Percentiles rank a stretch among this genome's conserved stretches.
phyloP scores from a whole-genome alignment of 2,888 invertebrate genomes.

The Amblyjoppa fuscipennis region DNA sequence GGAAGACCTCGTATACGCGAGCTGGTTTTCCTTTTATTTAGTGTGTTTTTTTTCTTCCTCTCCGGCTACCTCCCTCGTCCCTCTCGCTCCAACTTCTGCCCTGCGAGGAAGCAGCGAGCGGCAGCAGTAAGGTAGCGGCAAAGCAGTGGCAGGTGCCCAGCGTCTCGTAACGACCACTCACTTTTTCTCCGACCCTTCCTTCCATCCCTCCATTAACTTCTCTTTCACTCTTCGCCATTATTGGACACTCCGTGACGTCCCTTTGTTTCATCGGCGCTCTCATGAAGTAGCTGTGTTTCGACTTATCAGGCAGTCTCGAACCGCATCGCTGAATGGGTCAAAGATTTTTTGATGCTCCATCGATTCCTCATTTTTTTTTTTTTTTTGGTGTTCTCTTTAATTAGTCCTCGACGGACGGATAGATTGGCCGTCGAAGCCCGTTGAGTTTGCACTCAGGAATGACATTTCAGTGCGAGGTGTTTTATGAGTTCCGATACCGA shows the following conservation, averaged over 20 bases:
- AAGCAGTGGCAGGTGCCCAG: constrained; percentile 64
- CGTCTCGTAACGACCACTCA: constrained; percentile 77
- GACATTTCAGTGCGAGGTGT: neutral
- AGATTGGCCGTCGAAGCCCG: neutral
- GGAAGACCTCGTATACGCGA: constrained; percentile 64
- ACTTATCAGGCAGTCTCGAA: neutral
- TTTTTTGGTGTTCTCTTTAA: neutral
- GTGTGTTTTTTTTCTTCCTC: constrained; percentile 29
- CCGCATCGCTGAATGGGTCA: neutral
- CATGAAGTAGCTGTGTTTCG: constrained; percentile 3
- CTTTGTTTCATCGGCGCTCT: constrained; percentile 27
- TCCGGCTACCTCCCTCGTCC: constrained; percentile 9
- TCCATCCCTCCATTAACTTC: constrained; percentile 12
- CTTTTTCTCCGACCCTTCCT: constrained; percentile 35
- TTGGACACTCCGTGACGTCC: constrained; percentile 32
- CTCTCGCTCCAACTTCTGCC: constrained; percentile 42
- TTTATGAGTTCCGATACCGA: neutral
- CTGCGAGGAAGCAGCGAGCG: neutral
- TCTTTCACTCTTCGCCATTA: constrained; percentile 47
- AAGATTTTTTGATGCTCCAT: neutral
- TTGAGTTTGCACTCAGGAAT: neutral
- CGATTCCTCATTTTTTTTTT: neutral
- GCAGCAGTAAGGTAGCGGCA: constrained; percentile 42
- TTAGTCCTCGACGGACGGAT: neutral
- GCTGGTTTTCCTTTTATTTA: constrained; percentile 57